Evolutionary conservation across 1,140 invertebrate species (phyloP).

Genomic region (Orchesella cincta): DNA sequence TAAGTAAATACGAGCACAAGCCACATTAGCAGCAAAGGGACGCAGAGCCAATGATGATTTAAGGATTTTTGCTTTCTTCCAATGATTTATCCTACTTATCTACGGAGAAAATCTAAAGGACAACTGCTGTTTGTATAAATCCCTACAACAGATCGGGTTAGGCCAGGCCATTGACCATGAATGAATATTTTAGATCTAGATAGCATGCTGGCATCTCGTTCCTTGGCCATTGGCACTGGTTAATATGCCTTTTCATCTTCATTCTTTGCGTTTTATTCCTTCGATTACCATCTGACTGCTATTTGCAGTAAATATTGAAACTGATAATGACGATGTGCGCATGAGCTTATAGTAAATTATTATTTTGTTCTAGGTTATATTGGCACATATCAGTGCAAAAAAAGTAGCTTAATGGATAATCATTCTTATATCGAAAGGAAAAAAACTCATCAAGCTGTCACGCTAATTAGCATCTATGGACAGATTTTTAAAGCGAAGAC

Average conservation of each 20-base stretch:
- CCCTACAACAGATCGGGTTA: background rate
- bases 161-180: background rate
- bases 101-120: background rate
- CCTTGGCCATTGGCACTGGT: background rate
- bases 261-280: background rate
- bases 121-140: background rate
- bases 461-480: background rate
- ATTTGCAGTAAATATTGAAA: background rate
- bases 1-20: background rate
- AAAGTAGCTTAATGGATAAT: background rate
- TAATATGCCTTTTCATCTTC: background rate
- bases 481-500: too few relatives aligned
- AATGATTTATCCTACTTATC: background rate
- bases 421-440: background rate
- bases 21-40: background rate
- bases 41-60: background rate
- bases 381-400: background rate
- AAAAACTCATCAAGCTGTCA: slow-evolving; percentile 18
- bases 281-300: slow-evolving; percentile 10
- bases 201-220: background rate
- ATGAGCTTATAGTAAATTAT: background rate
- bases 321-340: background rate
- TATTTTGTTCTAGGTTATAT: background rate
- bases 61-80: background rate
- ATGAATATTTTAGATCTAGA: background rate